Evolutionary conservation across 2,797 vertebrate genomes (phyloP).

Genomic region (Oceanodroma leucorhoa): DNA sequence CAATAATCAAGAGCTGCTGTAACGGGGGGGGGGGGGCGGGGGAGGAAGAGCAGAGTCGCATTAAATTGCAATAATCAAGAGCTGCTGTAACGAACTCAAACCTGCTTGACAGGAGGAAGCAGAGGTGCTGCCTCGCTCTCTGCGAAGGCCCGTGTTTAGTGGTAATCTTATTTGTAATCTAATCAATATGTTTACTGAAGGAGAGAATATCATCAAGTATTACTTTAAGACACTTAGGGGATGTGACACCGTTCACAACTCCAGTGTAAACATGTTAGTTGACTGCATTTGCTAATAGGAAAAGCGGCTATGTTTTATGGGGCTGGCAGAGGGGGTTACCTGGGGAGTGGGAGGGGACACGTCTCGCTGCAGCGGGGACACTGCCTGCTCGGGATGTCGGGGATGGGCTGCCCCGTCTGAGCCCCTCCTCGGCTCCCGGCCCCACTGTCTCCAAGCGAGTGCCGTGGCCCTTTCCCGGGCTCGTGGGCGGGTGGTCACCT

Average conservation of each 20-base stretch:
- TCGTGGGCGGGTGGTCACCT: accelerated
- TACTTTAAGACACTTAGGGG: conserved; percentile 47
- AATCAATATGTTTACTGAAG: conserved; percentile 69
- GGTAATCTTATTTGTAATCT: conserved; percentile 65
- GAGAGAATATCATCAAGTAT: conserved; percentile 63
- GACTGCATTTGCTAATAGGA: not conserved
- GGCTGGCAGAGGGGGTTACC: not conserved
- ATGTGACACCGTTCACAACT: conserved; percentile 2
- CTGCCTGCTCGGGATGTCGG: not conserved
- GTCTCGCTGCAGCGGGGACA: not conserved
- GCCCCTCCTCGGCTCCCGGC: not conserved
- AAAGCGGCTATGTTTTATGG: accelerated
- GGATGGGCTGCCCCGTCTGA: not conserved
- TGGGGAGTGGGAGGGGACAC: not conserved
- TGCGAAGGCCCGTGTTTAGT: not conserved
- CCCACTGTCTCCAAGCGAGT: accelerated
- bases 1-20: not conserved
- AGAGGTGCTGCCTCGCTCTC: not conserved
- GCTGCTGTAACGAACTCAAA: not conserved
- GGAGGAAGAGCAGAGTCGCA: not conserved
- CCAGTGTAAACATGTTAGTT: not conserved
- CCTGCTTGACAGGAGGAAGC: not conserved
- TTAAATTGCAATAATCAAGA: conserved; percentile 14
- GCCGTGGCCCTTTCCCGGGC: not conserved
- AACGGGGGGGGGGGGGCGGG: too few species aligned